Evolutionary conservation across 2,797 vertebrate species (phyloP).

Genomic region (Karalla daura): DNA sequence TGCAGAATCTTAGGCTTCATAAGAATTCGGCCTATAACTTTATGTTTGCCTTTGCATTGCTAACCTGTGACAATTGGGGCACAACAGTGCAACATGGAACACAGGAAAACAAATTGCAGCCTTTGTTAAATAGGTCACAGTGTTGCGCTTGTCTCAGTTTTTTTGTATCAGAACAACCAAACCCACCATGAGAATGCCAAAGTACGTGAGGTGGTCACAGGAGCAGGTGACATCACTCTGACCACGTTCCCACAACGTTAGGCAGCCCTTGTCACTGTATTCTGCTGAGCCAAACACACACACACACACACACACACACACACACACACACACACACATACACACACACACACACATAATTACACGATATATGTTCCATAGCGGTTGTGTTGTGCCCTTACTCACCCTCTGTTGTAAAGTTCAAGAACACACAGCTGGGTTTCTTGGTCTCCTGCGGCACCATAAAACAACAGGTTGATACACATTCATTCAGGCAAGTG

Average conservation of each 20-base stretch:
- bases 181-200: slow-evolving; percentile 66
- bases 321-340: not conserved
- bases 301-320: not conserved
- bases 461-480: not conserved
- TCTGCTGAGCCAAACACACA: slow-evolving; percentile 34
- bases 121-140: not conserved
- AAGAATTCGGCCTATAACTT: no score
- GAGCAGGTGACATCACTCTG: slow-evolving; percentile 45
- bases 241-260: slow-evolving; percentile 1
- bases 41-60: no score
- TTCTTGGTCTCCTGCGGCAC: slow-evolving; percentile 29
- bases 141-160: not conserved
- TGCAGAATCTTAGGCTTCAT: no score
- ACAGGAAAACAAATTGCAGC: not conserved
- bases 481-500: not conserved
- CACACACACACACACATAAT: no score
- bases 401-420: slow-evolving; percentile 43
- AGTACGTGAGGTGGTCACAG: slow-evolving; percentile 72
- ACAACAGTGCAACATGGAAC: no score
- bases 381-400: slow-evolving; percentile 8
- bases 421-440: slow-evolving; percentile 42
- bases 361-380: no score
- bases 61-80: no score
- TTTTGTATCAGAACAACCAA: not conserved
- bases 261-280: slow-evolving; percentile 17